These are phyloP conservation scores for Megaceryle torquata DNA, from an alignment of 2,113 vertebrate species.

Conservation along the genomic window DNA sequence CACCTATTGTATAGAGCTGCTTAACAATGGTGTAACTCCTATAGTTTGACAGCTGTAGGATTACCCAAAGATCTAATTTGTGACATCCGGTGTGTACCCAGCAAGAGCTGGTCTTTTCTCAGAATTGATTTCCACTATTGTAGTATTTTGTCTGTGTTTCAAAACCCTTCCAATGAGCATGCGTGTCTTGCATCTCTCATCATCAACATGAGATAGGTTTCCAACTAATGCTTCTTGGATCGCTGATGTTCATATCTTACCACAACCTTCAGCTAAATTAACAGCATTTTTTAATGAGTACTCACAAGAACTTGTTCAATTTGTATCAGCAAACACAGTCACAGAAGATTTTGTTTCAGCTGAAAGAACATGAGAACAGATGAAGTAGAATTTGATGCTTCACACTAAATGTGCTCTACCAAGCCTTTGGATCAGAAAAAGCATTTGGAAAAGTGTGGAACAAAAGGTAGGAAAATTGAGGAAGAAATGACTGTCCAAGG, in stretches of 20 bases:
- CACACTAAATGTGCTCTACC: not conserved
- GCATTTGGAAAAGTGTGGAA: not conserved
- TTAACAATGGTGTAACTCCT: not conserved
- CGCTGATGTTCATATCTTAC: not conserved
- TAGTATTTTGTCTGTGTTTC: not conserved
- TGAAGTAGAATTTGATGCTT: not conserved
- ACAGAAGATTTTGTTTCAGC: not conserved
- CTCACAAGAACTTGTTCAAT: not conserved
- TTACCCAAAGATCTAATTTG: not conserved
- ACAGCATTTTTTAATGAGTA: not conserved
- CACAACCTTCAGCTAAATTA: not conserved
- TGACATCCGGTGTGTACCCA: not conserved
- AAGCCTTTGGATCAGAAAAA: not conserved
- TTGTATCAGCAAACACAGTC: not conserved
- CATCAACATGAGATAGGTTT: not conserved
- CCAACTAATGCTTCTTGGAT: not conserved
- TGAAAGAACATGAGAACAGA: not conserved
- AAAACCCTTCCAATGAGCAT: not conserved
- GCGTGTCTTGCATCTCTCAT: not conserved
- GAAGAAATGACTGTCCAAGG: not conserved
- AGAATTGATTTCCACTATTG: not conserved
- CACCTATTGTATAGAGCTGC: not conserved
- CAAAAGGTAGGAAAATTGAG: not conserved
- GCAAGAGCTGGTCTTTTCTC: not conserved
- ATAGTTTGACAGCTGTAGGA: not conserved